Evolutionary conservation across 2,113 vertebrate genomes (phyloP).

Genomic region (Gadus chalcogrammus): DNA sequence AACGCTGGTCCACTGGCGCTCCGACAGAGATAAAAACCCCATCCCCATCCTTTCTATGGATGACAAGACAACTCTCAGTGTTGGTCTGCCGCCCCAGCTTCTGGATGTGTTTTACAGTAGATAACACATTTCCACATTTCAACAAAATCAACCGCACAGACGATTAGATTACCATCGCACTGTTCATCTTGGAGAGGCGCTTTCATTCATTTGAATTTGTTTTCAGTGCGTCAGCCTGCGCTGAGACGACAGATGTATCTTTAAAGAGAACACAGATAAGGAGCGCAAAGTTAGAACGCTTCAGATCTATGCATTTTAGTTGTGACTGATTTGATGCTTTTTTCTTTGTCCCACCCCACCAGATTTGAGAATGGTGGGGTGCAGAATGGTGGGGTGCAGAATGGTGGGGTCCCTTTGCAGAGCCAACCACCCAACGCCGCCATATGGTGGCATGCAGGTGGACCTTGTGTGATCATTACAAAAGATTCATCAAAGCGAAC

Average conservation of each 20-base stretch:
- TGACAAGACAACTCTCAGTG: no score
- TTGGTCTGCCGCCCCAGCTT: no score
- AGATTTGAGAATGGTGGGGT: no score
- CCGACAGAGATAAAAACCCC: background rate
- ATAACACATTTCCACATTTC: slow-evolving; percentile 26
- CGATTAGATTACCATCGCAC: slow-evolving; percentile 19
- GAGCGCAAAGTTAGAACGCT: slow-evolving; percentile 1
- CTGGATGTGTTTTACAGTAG: slow-evolving; percentile 29
- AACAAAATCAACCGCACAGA: slow-evolving; percentile 14
- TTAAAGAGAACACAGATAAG: slow-evolving; percentile 12
- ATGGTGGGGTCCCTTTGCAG: background rate
- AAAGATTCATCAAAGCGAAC: slow-evolving; percentile 58
- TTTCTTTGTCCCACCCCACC: background rate
- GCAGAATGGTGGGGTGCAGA: background rate
- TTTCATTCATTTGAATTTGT: background rate
- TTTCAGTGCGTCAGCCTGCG: background rate
- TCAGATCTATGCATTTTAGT: slow-evolving; percentile 18
- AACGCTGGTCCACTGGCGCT: background rate
- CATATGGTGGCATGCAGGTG: slow-evolving; percentile 38
- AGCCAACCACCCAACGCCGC: background rate
- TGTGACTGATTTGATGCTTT: background rate
- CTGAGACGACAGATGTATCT: slow-evolving; percentile 22
- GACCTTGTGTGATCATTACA: slow-evolving; percentile 48
- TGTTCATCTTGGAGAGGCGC: slow-evolving; percentile 17
- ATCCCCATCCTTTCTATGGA: no score